Base-by-base conservation (phyloP, 64 coral and sea anemone genomes). In the Cladopsammia gracilis region DNA sequence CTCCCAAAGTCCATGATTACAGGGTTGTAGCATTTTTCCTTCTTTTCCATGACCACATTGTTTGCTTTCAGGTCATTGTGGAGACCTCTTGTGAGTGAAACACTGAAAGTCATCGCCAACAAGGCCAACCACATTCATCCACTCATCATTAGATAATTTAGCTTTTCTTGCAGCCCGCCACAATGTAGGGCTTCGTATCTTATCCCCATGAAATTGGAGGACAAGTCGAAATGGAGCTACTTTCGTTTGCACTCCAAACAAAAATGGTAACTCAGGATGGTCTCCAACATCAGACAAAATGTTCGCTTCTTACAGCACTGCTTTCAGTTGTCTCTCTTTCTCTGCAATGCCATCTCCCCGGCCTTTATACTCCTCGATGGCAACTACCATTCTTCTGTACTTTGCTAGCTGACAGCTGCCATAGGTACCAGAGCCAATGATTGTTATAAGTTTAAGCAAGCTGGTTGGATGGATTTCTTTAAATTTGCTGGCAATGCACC, bases 341-440 rank as follows among this genome's bases (percentile, higher is more conserved):
- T 74, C 86, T 73, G 52, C 72, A 20, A 19, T 22, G 7, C 67
- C 70, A 18, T 71, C 52, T 58, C 56, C 58, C 20, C 51, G 56
- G 44, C 25, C 19, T 72, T 73, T 74, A 68, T 58, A 66, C 45
- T 86, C 60, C 49, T 86, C 68, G 1, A 69, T 51, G 65, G 68
- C 82, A 18, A 75, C 70, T 88, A 57, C 74, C 25, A 57, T 88
- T n/a, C 57, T 60, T 26, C 70, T 3, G 74, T 88, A 88, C 20
- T 25, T 73, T 23, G 86, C 86, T 26, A 88, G 69, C 22, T 57
- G 72, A 44, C 86, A 88, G 50, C 57, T 13, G 25, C 86, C 70
- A 44, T 88, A 88, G 22, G 66, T 88, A 58, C 86, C 86, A 58
- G 67, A 59, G 43, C 86, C 86, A 51, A 88, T 60, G 43, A 69